Evolutionary conservation across 2,797 vertebrate genomes (phyloP).

Genomic region (Myiotriccus ornatus): DNA sequence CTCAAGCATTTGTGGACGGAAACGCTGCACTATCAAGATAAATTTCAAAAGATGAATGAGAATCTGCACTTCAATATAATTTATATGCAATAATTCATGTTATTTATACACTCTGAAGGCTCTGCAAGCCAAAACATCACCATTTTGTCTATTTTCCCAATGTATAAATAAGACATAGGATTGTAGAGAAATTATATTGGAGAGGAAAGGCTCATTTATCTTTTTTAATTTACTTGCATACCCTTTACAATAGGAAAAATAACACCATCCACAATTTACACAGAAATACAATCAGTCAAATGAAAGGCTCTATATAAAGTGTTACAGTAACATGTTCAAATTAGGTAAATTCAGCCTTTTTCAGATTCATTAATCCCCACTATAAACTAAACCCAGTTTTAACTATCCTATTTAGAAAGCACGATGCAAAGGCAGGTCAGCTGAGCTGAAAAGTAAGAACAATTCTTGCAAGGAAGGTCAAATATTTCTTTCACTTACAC

Average conservation of each 20-base stretch:
- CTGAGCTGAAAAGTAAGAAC: neutral
- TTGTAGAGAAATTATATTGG: conserved; percentile 47
- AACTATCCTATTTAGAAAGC: neutral
- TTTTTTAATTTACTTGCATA: conserved; percentile 36
- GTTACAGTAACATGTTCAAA: neutral
- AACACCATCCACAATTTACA: conserved; percentile 2
- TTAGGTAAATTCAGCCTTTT: neutral
- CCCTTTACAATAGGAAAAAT: conserved; percentile 29
- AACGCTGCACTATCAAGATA: conserved; percentile 31
- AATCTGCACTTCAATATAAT: conserved; percentile 47
- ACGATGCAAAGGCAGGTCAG: neutral
- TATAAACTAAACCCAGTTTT: neutral
- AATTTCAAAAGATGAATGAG: conserved; percentile 57
- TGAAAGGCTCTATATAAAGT: neutral
- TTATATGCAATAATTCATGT: conserved; percentile 55
- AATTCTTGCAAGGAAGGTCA: neutral
- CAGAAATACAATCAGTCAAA: conserved; percentile 23
- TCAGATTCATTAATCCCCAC: neutral
- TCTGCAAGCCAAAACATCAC: conserved; percentile 49
- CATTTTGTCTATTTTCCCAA: conserved; percentile 53
- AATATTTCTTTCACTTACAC: neutral
- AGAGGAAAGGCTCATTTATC: conserved; percentile 46
- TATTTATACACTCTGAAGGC: conserved; percentile 55
- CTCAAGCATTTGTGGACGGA: conserved; percentile 6
- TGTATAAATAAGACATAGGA: conserved; percentile 53